Percentiles rank a stretch among this genome's conserved stretches.
Conservation (phyloP, 2,113 vertebrate genomes). For the Nymphicus hollandicus region DNA sequence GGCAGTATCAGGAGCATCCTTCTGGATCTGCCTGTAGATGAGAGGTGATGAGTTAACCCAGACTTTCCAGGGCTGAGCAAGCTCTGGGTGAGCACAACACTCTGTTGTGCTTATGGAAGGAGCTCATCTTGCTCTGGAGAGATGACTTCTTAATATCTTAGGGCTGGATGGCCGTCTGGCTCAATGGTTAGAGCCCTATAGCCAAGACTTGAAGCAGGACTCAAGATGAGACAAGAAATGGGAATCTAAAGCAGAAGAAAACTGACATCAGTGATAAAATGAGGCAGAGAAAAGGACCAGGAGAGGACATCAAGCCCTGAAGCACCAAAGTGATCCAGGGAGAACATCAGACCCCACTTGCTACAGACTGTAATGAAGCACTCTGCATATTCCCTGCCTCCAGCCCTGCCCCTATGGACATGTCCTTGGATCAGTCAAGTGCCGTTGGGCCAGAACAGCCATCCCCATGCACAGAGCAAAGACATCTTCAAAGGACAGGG, state of each 20-base stretch:
- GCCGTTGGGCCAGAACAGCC: neutral
- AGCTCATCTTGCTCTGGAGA: neutral
- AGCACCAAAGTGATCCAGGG: neutral
- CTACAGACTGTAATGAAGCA: neutral
- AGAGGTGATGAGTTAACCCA: neutral
- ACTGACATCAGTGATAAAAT: neutral
- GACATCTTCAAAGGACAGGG: fast-evolving
- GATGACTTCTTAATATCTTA: neutral
- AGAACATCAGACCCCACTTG: neutral
- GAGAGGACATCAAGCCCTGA: neutral
- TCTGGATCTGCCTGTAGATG: neutral
- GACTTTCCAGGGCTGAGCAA: neutral
- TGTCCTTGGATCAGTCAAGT: neutral
- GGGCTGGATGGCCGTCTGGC: neutral
- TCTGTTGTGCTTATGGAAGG: neutral
- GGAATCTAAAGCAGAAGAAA: neutral
- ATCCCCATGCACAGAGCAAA: neutral
- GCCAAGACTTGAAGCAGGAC: neutral
- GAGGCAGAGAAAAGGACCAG: neutral
- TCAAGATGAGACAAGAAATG: neutral
- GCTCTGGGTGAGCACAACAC: neutral
- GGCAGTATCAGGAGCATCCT: neutral
- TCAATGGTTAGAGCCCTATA: neutral
- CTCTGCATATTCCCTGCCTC: neutral
- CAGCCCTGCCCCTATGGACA: neutral